Conservation (phyloP, 2,888 invertebrate species). For the Corbicula japonica region DNA sequence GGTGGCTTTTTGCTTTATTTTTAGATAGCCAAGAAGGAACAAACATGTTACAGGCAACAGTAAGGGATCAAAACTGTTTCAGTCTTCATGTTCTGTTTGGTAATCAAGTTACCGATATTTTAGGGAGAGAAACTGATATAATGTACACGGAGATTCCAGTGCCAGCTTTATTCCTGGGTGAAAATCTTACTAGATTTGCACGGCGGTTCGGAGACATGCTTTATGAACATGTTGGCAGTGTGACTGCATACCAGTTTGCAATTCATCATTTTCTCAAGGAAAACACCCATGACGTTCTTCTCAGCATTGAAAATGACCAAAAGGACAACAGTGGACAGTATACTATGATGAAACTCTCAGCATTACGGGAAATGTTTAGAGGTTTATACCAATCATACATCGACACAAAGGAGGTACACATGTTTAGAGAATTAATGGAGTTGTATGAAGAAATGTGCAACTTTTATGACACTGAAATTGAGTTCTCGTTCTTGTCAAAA, state of each 20-base stretch:
- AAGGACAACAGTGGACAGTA: neutral
- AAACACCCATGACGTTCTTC: constrained; percentile 13
- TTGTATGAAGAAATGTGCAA: constrained; percentile 17
- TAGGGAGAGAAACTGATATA: neutral
- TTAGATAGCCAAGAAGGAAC: neutral
- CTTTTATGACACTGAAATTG: neutral
- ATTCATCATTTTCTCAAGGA: constrained; percentile 19
- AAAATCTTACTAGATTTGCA: neutral
- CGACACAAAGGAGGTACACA: neutral
- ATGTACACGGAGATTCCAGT: neutral
- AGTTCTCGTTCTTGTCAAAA: constrained; percentile 1
- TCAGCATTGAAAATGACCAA: constrained; percentile 15
- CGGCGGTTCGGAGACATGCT: neutral
- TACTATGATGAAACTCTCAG: neutral
- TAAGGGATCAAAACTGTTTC: neutral
- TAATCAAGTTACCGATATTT: neutral
- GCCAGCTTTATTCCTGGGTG: constrained; percentile 17
- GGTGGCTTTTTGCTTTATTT: constrained; percentile 14
- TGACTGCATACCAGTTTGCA: neutral
- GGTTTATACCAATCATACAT: neutral
- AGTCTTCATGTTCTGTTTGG: constrained; percentile 3
- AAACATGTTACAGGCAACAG: neutral
- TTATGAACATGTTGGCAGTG: neutral
- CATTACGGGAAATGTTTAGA: neutral
- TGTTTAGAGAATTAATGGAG: constrained; percentile 18